These are phyloP conservation scores for Oligia fasciuncula DNA, from an alignment of 2,888 invertebrate species.

Conservation along the genomic window DNA sequence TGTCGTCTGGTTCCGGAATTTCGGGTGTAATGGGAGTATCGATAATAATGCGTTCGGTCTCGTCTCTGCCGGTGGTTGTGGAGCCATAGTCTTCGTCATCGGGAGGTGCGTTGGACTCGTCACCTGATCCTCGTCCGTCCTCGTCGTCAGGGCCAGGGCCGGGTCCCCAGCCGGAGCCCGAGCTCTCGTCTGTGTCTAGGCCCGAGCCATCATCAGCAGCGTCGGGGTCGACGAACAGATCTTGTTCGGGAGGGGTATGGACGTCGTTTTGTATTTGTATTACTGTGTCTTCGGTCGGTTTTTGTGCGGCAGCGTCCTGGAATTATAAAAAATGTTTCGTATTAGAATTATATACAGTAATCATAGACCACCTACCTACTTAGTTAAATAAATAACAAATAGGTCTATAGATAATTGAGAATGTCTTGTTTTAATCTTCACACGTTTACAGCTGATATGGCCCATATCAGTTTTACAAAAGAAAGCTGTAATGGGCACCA, in stretches of 20 bases:
- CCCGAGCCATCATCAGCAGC: constrained; percentile 92
- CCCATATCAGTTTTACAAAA: not conserved
- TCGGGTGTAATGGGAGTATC: constrained; percentile 54
- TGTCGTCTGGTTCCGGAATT: constrained; percentile 54
- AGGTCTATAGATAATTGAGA: not conserved
- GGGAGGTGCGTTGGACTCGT: constrained; percentile 76
- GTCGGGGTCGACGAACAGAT: constrained; percentile 92
- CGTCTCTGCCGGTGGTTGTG: constrained; percentile 66
- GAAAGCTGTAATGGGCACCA: not conserved
- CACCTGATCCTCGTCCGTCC: constrained; percentile 89
- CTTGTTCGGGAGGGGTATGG: constrained; percentile 87
- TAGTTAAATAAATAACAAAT: not conserved
- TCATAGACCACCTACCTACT: not conserved
- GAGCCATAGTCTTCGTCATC: constrained; percentile 87
- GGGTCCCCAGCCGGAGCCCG: constrained; percentile 94
- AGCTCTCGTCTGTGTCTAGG: constrained; percentile 94
- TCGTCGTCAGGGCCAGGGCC: constrained; percentile 94
- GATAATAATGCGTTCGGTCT: constrained; percentile 55
- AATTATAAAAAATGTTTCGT: constrained; percentile 66
- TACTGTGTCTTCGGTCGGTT: constrained; percentile 78
- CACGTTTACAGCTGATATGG: not conserved
- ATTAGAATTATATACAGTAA: constrained; percentile 9
- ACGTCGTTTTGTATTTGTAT: constrained; percentile 83
- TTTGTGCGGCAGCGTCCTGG: constrained; percentile 82
- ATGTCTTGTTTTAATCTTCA: not conserved